A percentile compares a stretch with the other conserved stretches of the same genome.
Conservation (phyloP, 2,113 vertebrate genomes). For the Zapus hudsonius region DNA sequence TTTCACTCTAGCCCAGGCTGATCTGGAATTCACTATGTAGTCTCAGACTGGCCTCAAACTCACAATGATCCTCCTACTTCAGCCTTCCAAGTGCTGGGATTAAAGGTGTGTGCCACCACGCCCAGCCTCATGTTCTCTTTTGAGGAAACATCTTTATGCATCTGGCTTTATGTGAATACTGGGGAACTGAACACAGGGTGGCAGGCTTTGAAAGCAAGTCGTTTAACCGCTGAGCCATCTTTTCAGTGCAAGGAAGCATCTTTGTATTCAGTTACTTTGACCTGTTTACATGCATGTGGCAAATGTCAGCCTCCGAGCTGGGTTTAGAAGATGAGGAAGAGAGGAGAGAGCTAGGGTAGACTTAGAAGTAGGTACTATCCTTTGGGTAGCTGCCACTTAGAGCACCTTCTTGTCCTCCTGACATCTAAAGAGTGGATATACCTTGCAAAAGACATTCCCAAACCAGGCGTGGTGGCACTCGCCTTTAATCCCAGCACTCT, state of each 20-base stretch:
- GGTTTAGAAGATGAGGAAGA: neutral
- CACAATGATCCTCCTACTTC: too few relatives aligned
- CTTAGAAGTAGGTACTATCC: neutral
- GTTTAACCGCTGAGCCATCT: neutral
- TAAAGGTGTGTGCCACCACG: neutral
- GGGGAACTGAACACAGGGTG: neutral
- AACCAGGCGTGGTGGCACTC: too few relatives aligned
- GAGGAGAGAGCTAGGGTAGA: neutral
- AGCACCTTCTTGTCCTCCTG: neutral
- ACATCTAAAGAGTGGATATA: constrained; percentile 22
- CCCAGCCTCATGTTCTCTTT: neutral
- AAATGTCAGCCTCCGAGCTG: neutral
- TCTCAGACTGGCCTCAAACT: too few relatives aligned
- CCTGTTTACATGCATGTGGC: neutral
- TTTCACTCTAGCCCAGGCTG: too few relatives aligned
- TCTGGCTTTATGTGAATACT: neutral
- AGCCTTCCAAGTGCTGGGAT: too few relatives aligned
- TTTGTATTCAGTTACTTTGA: neutral
- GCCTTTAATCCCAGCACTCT: too few relatives aligned
- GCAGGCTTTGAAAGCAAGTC: neutral
- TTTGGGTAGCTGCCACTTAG: neutral
- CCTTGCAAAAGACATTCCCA: neutral
- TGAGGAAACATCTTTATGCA: too few relatives aligned
- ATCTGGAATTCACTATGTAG: too few relatives aligned
- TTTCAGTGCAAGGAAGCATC: neutral